phyloP scores from a whole-genome alignment of 2,888 invertebrate genomes.

The Stomorhina lunata region DNA sequence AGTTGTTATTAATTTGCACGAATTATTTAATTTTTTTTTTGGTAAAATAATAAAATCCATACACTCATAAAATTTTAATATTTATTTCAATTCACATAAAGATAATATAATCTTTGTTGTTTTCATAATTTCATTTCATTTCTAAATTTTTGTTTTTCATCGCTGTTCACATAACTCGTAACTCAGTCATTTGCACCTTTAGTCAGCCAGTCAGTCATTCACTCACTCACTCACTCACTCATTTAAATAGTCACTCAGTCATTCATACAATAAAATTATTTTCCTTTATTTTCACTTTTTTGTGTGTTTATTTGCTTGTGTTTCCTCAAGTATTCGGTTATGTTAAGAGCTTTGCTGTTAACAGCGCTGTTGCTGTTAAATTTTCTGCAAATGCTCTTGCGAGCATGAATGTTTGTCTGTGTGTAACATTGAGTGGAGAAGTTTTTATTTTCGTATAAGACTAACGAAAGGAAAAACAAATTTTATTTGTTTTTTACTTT shows the following conservation, averaged over 20 bases:
- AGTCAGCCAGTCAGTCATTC: too few species aligned
- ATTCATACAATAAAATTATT: neutral
- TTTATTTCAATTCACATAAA: neutral
- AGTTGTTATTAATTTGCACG: neutral
- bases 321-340: too few species aligned
- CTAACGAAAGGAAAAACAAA: neutral
- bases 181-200: too few species aligned
- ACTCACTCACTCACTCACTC: too few species aligned
- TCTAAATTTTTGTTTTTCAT: too few species aligned
- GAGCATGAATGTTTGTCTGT: too few species aligned
- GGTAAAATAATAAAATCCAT: neutral
- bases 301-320: neutral
- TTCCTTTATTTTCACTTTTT: neutral
- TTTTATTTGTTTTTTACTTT: neutral
- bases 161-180: too few species aligned
- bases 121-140: neutral
- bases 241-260: too few species aligned
- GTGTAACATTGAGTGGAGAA: neutral
- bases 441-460: too few species aligned
- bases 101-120: neutral
- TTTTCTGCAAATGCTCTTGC: neutral
- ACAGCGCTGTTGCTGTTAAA: neutral
- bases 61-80: neutral
- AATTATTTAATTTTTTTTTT: neutral
- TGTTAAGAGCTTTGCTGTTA: slow-evolving; percentile 8